Conservation (phyloP, 2,888 invertebrate genomes). For the Lomographa bimaculata region DNA sequence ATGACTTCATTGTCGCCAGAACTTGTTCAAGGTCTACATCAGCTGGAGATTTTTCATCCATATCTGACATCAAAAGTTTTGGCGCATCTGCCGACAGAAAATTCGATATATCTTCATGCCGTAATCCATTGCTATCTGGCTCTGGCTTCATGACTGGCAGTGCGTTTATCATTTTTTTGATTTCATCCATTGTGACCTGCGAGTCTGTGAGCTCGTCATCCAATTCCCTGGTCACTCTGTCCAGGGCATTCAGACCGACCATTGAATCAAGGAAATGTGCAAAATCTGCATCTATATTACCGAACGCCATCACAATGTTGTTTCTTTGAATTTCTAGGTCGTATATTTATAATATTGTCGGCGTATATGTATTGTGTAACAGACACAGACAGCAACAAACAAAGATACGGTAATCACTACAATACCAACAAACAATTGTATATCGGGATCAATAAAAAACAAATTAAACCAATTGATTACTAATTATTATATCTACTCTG, state of each 20-base stretch:
- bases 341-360: too few species aligned
- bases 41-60: conserved; percentile 48
- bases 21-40: conserved; percentile 59
- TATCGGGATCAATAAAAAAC: too few species aligned
- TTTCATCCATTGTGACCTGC: conserved; percentile 61
- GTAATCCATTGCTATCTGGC: conserved; percentile 34
- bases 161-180: conserved; percentile 56
- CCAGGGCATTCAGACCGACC: conserved; percentile 59
- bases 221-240: conserved; percentile 62
- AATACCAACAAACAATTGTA: too few species aligned
- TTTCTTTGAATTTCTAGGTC: too few species aligned
- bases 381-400: too few species aligned
- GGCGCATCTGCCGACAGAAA: conserved; percentile 58
- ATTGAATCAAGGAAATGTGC: conserved; percentile 57
- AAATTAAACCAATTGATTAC: too few species aligned
- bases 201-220: conserved; percentile 65
- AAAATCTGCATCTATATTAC: conserved; percentile 41
- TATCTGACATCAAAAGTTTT: conserved; percentile 60
- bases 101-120: conserved; percentile 54
- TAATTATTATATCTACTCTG: too few species aligned
- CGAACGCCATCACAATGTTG: neutral
- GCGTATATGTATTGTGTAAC: too few species aligned
- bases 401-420: too few species aligned
- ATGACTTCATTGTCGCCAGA: conserved; percentile 57
- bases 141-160: conserved; percentile 38